Conservation (phyloP, 2,113 vertebrate species). For the Cepphus grylle region DNA sequence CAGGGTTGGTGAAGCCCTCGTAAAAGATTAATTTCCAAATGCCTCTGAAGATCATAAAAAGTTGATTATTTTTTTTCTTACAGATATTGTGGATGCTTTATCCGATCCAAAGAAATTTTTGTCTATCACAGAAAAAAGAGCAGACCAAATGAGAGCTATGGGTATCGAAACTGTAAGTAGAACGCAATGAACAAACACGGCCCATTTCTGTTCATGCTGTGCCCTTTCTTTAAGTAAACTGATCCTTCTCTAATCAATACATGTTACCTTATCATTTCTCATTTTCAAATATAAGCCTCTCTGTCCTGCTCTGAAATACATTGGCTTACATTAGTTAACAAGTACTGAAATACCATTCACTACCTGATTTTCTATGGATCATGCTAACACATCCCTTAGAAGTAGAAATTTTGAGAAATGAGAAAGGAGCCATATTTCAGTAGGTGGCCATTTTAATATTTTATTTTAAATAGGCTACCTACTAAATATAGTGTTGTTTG, state of each 20-base stretch:
- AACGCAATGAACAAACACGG: neutral
- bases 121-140: slow-evolving; percentile 96
- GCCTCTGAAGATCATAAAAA: neutral
- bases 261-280: neutral
- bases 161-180: slow-evolving; percentile 93
- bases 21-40: neutral
- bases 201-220: neutral
- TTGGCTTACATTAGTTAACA: neutral
- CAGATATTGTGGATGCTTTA: slow-evolving; percentile 96
- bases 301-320: neutral
- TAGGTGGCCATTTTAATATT: neutral
- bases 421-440: neutral
- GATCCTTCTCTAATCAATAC: neutral
- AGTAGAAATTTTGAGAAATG: neutral
- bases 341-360: neutral
- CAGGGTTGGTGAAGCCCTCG: neutral
- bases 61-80: neutral
- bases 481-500: neutral
- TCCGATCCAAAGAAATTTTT: slow-evolving; percentile 99
- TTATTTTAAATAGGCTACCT: neutral
- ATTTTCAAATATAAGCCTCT: neutral
- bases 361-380: neutral
- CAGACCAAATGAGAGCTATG: slow-evolving; percentile 98
- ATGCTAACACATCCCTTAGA: neutral
- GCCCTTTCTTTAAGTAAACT: neutral